Conservation (phyloP, 2,797 vertebrate species). For the Hyperoplus immaculatus region DNA sequence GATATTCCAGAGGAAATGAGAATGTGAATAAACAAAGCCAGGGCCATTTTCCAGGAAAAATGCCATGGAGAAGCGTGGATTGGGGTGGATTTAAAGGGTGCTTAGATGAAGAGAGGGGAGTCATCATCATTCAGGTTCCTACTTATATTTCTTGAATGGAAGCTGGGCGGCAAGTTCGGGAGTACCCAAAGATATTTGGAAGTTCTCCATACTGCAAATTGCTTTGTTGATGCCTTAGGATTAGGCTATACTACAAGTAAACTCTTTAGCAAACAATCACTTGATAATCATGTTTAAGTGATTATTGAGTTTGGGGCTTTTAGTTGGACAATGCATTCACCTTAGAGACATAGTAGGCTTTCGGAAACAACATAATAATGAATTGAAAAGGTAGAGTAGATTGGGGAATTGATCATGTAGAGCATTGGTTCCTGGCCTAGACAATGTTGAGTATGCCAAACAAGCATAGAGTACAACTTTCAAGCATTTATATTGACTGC, state of each 20-base stretch:
- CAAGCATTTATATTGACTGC: neutral
- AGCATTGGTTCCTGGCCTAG: neutral
- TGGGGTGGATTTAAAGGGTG: slow-evolving; percentile 21
- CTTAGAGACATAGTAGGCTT: neutral
- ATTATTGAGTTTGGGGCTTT: neutral
- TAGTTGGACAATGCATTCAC: neutral
- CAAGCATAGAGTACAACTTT: neutral
- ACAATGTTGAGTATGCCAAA: neutral
- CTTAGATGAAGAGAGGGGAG: slow-evolving; percentile 32
- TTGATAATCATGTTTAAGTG: neutral
- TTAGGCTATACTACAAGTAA: neutral
- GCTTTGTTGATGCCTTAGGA: slow-evolving; percentile 45
- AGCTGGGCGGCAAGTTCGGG: slow-evolving; percentile 64
- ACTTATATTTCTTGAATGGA: slow-evolving; percentile 65
- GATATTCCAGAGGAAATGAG: slow-evolving; percentile 78
- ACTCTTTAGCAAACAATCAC: too few species aligned
- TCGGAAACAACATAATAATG: neutral
- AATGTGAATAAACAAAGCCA: slow-evolving; percentile 76
- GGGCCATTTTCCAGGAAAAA: slow-evolving; percentile 68
- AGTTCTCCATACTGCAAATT: slow-evolving; percentile 69
- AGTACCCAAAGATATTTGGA: slow-evolving; percentile 78
- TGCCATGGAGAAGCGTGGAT: slow-evolving; percentile 35
- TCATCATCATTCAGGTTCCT: slow-evolving; percentile 23
- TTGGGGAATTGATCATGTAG: neutral
- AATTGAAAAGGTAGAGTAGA: neutral